These are phyloP conservation scores for Benitochromis conjunctus DNA, from an alignment of 2,113 vertebrate species.

Conservation along the genomic window DNA sequence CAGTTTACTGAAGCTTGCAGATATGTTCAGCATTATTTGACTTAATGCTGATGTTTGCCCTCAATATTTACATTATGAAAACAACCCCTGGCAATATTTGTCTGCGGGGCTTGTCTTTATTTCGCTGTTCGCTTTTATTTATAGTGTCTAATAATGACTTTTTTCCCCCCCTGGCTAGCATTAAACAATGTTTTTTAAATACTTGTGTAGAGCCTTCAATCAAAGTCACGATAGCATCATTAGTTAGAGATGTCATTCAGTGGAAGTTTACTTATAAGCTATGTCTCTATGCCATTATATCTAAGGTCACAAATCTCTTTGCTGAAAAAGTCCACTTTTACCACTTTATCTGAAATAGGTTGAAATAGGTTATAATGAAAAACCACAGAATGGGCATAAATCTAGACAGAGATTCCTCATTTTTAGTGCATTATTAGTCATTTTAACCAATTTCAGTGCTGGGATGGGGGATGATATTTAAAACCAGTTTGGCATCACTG, in stretches of 20 bases:
- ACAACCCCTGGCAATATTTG: neutral
- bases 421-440: neutral
- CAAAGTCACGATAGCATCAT: neutral
- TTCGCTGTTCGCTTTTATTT: neutral
- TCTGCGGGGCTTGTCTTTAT: neutral
- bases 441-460: neutral
- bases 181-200: neutral
- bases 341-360: neutral
- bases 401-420: neutral
- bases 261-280: neutral
- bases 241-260: neutral
- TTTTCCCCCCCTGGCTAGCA: neutral
- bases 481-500: neutral
- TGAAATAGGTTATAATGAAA: neutral
- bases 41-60: neutral
- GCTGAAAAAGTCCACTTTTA: neutral
- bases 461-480: neutral
- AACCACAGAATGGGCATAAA: neutral
- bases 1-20: slow-evolving; percentile 14
- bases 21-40: neutral
- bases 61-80: neutral
- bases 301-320: neutral
- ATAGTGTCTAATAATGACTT: neutral
- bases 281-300: neutral
- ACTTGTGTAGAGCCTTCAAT: neutral